Evolutionary conservation across 2,113 vertebrate species (phyloP).

Genomic region (Larimichthys crocea): DNA sequence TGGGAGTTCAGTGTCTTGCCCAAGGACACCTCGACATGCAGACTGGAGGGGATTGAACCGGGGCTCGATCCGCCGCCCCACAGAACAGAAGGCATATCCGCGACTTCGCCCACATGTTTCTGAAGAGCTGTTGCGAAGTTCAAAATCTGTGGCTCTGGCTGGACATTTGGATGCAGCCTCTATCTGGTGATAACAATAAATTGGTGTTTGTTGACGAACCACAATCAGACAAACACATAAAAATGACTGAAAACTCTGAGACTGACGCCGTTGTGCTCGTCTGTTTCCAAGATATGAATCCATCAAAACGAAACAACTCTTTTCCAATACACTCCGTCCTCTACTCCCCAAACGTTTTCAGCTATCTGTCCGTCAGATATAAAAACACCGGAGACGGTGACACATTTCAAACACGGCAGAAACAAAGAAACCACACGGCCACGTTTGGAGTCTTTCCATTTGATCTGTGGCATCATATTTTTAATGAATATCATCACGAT

Average conservation of each 20-base stretch:
- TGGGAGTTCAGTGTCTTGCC: too few relatives aligned
- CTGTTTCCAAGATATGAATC: not conserved
- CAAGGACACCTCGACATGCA: too few relatives aligned
- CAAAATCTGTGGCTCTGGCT: not conserved
- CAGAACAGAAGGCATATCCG: too few relatives aligned
- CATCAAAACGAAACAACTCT: not conserved
- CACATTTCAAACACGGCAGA: not conserved
- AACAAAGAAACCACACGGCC: not conserved
- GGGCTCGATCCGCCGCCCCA: too few relatives aligned
- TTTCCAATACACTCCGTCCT: not conserved
- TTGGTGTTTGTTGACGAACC: not conserved
- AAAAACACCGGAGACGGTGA: not conserved
- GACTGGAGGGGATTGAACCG: too few relatives aligned
- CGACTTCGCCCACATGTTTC: too few relatives aligned
- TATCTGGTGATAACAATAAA: too few relatives aligned
- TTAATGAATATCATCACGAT: not conserved
- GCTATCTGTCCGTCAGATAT: not conserved
- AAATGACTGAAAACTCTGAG: not conserved
- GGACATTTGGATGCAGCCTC: too few relatives aligned
- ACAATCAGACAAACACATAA: not conserved
- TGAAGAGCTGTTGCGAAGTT: too few relatives aligned
- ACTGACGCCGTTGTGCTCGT: not conserved
- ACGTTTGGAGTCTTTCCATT: not conserved
- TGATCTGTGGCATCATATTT: slow-evolving; percentile 9
- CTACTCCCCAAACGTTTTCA: not conserved